phyloP scores from a whole-genome alignment of 2,113 vertebrate species.

The Oreochromis aureus region DNA sequence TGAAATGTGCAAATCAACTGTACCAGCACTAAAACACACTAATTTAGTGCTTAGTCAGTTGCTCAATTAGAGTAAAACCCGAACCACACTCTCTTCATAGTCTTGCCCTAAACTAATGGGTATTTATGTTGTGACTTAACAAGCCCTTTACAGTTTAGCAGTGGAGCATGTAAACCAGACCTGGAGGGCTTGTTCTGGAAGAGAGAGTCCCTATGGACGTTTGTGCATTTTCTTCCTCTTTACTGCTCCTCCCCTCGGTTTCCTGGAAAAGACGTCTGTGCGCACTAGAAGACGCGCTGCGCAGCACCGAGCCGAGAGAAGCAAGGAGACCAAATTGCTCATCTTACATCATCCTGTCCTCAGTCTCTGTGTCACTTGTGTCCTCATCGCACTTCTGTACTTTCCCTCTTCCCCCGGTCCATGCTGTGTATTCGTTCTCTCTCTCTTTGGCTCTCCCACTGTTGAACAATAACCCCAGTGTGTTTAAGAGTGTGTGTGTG shows the following conservation, averaged over 20 bases:
- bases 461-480: constrained; percentile 64
- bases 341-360: constrained; percentile 45
- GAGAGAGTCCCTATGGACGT: constrained; percentile 8
- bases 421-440: constrained; percentile 16
- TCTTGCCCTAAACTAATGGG: background rate
- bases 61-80: background rate
- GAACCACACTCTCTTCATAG: background rate
- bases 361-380: constrained; percentile 33
- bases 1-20: background rate
- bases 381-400: constrained; percentile 30
- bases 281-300: constrained; percentile 8
- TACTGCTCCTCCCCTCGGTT: constrained; percentile 30
- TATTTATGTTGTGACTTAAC: background rate
- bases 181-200: constrained; percentile 17
- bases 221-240: background rate
- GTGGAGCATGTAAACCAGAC: background rate
- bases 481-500: constrained; percentile 28
- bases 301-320: background rate
- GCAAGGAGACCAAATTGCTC: background rate
- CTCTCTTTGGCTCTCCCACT: constrained; percentile 1
- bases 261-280: constrained; percentile 53
- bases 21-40: background rate
- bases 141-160: background rate
- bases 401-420: constrained; percentile 32
- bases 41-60: background rate